A percentile compares a stretch with the other conserved stretches of the same genome.
Evolutionary conservation across 2,797 vertebrate species (phyloP).

Genomic region (Naso thynnoides): DNA sequence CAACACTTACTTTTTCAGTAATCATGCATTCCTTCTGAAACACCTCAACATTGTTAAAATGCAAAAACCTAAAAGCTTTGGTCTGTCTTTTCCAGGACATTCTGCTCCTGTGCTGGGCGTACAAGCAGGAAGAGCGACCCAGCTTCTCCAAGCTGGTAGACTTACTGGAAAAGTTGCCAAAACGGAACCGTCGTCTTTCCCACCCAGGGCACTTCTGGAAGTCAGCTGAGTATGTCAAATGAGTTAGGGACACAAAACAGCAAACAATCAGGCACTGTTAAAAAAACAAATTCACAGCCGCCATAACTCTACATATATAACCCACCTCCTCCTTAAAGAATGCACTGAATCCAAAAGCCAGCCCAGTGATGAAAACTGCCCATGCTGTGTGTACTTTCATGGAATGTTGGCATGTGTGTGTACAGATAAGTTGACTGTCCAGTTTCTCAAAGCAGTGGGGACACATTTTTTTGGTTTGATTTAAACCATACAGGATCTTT

Average conservation of each 20-base stretch:
- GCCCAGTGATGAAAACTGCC: constrained; percentile 79
- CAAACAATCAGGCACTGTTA: constrained; percentile 64
- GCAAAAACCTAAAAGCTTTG: background rate
- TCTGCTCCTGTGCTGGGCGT: constrained; percentile 97
- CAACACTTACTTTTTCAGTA: background rate
- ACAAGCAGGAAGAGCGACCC: constrained; percentile 95
- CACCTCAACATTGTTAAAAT: background rate
- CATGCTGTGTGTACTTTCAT: constrained; percentile 70
- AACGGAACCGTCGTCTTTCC: constrained; percentile 98
- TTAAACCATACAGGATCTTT: constrained; percentile 73
- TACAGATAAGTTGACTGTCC: constrained; percentile 68
- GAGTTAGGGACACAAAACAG: constrained; percentile 79
- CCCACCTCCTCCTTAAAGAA: constrained; percentile 71
- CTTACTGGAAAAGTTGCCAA: constrained; percentile 99
- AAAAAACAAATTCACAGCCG: constrained; percentile 50
- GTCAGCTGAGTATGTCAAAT: constrained; percentile 98
- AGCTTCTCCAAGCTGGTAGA: constrained; percentile 99
- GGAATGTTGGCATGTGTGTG: constrained; percentile 77
- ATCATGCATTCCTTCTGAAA: background rate
- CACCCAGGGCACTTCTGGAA: constrained; percentile 99
- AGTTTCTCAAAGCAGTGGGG: constrained; percentile 72
- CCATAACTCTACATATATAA: constrained; percentile 68
- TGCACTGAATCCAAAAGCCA: constrained; percentile 79
- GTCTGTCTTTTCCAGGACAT: constrained; percentile 88
- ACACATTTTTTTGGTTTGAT: constrained; percentile 76